phyloP scores from a whole-genome alignment of 2,888 invertebrate genomes.

The Harmothoe impar region DNA sequence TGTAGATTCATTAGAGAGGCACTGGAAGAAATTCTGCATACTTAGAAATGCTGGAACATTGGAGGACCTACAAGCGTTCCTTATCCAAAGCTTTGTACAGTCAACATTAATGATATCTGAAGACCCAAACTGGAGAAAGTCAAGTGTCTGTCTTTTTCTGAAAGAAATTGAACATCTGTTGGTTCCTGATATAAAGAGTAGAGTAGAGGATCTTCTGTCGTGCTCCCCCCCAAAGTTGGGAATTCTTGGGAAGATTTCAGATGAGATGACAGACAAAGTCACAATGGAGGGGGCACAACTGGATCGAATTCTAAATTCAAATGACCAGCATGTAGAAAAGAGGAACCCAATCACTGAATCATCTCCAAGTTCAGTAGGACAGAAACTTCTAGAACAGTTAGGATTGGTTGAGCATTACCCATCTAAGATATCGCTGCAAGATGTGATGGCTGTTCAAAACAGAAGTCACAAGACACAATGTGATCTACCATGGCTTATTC shows the following conservation, averaged over 20 bases:
- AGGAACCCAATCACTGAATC: no score
- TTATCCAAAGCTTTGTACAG: background rate
- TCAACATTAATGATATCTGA: no score
- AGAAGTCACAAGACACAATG: background rate
- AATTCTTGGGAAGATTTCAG: no score
- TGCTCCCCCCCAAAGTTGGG: no score
- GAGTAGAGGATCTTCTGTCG: no score
- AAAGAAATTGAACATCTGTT: constrained; percentile 23
- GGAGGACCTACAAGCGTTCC: constrained; percentile 24
- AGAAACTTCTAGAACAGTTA: background rate
- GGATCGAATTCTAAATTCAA: no score
- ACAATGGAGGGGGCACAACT: no score
- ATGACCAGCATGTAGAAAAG: no score
- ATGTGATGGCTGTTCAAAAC: background rate
- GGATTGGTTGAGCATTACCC: background rate
- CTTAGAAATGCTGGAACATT: background rate
- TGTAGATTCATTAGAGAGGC: background rate
- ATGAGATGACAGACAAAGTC: no score
- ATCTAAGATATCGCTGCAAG: background rate
- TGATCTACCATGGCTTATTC: constrained; percentile 2
- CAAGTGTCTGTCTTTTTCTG: background rate
- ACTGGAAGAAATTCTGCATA: background rate
- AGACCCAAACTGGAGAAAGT: background rate
- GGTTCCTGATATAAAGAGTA: background rate
- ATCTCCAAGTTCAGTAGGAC: background rate